These are phyloP conservation scores for Hyaena hyaena DNA, from an alignment of 2,113 vertebrate species.

Conservation along the genomic window DNA sequence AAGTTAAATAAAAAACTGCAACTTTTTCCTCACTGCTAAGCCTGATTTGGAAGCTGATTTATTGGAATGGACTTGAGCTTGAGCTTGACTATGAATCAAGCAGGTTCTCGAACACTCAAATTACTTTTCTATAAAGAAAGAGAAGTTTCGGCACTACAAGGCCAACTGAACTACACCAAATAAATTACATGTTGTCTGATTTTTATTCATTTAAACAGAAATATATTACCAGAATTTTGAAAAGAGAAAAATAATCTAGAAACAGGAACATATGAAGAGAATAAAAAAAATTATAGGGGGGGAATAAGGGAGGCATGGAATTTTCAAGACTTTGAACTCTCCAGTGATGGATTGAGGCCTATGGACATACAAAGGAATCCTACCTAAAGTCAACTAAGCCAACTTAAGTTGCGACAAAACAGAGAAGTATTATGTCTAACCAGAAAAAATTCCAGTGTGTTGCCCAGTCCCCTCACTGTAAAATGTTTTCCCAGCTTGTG, in stretches of 20 bases:
- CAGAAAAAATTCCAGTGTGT: background rate
- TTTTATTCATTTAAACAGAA: slow-evolving; percentile 62
- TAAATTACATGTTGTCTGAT: slow-evolving; percentile 15
- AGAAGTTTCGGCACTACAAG: background rate
- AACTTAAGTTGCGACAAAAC: background rate
- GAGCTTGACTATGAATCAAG: slow-evolving; percentile 35
- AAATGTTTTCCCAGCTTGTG: background rate
- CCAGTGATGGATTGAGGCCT: background rate
- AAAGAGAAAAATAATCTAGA: background rate
- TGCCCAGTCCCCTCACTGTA: background rate
- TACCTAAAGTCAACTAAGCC: background rate
- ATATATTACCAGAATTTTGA: background rate
- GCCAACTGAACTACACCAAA: background rate
- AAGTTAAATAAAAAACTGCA: slow-evolving; percentile 14
- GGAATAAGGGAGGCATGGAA: background rate
- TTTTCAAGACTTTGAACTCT: slow-evolving; percentile 16
- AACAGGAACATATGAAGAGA: background rate
- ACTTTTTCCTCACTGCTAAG: background rate
- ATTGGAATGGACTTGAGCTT: slow-evolving; percentile 6
- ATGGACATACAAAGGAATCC: background rate
- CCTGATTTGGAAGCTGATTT: slow-evolving; percentile 48
- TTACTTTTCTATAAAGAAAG: slow-evolving; percentile 46
- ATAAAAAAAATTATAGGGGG: background rate
- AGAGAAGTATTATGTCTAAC: background rate
- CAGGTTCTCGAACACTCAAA: background rate